These are phyloP conservation scores for Crenuchus spilurus DNA, from an alignment of 2,797 vertebrate species.

Conservation along the genomic window DNA sequence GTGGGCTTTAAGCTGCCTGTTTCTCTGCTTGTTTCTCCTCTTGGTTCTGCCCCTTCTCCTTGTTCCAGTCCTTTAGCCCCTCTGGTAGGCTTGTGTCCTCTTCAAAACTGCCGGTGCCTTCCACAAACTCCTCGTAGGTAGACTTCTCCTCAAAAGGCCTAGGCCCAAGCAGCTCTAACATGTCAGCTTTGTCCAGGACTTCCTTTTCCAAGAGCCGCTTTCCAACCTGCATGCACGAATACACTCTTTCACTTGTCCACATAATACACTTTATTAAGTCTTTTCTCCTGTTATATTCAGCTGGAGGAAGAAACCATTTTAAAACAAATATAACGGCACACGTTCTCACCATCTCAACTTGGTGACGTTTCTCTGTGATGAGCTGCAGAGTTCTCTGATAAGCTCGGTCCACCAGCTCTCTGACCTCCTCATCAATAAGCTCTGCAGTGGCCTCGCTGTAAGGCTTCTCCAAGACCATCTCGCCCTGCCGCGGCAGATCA, in stretches of 20 bases:
- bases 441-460: conserved; percentile 81
- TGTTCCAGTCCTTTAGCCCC: conserved; percentile 95
- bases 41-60: conserved; percentile 50
- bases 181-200: conserved; percentile 81
- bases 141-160: conserved; percentile 87
- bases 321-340: neutral
- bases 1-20: conserved; percentile 29
- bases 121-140: conserved; percentile 95
- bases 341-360: conserved; percentile 77
- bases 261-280: too few relatives aligned
- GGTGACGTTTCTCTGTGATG: conserved; percentile 68
- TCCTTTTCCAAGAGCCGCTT: conserved; percentile 78
- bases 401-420: conserved; percentile 68
- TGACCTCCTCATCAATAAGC: conserved; percentile 78
- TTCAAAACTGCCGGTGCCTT: conserved; percentile 91
- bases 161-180: conserved; percentile 80
- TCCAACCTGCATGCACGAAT: conserved; percentile 72
- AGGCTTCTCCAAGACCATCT: conserved; percentile 76
- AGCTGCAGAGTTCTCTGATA: conserved; percentile 69
- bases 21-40: conserved; percentile 58
- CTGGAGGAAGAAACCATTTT: too few relatives aligned
- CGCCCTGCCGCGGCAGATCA: conserved; percentile 71
- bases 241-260: too few relatives aligned
- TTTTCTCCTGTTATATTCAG: too few relatives aligned
- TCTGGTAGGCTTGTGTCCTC: conserved; percentile 93